A percentile compares a stretch with the other conserved stretches of the same genome.
Evolutionary conservation across 2,797 vertebrate species (phyloP).

Genomic region (Falco peregrinus): DNA sequence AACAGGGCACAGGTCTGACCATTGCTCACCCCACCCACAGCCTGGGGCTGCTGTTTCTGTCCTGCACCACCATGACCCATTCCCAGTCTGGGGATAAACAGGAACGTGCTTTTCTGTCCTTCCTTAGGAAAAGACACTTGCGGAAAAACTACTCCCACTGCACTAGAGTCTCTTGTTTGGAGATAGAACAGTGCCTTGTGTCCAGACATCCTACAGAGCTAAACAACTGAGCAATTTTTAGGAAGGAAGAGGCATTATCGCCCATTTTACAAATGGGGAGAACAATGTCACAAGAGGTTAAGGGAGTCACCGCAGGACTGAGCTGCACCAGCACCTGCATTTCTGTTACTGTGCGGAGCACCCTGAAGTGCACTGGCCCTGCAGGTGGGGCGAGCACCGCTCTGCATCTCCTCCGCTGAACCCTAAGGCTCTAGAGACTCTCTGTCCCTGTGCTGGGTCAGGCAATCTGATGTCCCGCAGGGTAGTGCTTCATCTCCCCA

Average conservation of each 20-base stretch:
- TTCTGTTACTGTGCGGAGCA: not conserved
- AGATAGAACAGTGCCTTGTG: not conserved
- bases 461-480: not conserved
- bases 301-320: rapidly evolving
- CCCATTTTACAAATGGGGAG: not conserved
- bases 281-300: not conserved
- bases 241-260: not conserved
- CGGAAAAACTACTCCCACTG: not conserved
- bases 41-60: not conserved
- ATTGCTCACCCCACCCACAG: not conserved
- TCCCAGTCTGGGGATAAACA: not conserved
- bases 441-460: rapidly evolving
- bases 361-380: not conserved
- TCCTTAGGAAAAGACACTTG: not conserved
- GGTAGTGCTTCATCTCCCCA: not conserved
- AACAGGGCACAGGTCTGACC: not conserved
- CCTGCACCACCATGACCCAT: not conserved
- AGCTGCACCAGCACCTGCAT: rapidly evolving
- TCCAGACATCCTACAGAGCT: not conserved
- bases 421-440: not conserved
- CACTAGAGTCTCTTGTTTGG: not conserved
- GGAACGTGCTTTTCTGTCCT: not conserved
- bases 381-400: too few relatives aligned
- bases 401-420: not conserved
- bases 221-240: not conserved